Evolutionary conservation across 1,140 invertebrate genomes (phyloP).

Genomic region (Diorhabda carinulata): DNA sequence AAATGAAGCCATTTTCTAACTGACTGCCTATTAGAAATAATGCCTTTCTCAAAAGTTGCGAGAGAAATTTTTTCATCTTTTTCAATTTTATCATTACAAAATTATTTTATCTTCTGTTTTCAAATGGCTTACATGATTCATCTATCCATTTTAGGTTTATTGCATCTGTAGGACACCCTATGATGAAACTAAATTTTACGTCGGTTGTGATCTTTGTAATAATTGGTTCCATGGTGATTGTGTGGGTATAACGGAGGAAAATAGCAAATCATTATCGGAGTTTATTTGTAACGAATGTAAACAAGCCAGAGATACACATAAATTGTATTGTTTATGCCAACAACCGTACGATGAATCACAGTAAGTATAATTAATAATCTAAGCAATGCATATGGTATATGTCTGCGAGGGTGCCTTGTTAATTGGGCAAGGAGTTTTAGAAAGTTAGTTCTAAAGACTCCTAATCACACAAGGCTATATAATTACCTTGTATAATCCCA

Average conservation of each 20-base stretch:
- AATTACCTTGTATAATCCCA: too few relatives aligned
- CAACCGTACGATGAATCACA: conserved; percentile 97
- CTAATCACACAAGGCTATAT: too few relatives aligned
- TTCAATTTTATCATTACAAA: too few relatives aligned
- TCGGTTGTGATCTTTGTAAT: conserved; percentile 94
- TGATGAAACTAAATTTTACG: conserved; percentile 95
- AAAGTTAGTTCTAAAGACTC: too few relatives aligned
- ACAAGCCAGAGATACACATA: conserved; percentile 80
- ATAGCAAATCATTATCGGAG: conserved; percentile 86
- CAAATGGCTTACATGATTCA: too few relatives aligned
- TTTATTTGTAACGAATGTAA: conserved; percentile 86
- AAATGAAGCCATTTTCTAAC: too few relatives aligned
- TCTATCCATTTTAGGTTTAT: conserved; percentile 60
- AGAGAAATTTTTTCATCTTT: too few relatives aligned
- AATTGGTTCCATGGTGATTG: conserved; percentile 99
- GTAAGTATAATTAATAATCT: conserved; percentile 56
- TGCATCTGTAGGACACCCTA: conserved; percentile 94
- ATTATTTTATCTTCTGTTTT: too few relatives aligned
- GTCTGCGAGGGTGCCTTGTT: too few relatives aligned
- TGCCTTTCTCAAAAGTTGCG: too few relatives aligned
- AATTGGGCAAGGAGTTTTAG: too few relatives aligned
- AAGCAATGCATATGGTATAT: neutral
- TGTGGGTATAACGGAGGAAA: conserved; percentile 89
- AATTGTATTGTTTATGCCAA: conserved; percentile 92
- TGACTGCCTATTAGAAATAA: too few relatives aligned